These are phyloP conservation scores for Drosophila virilis DNA, from an alignment of 1,140 invertebrate species.

Conservation along the genomic window DNA sequence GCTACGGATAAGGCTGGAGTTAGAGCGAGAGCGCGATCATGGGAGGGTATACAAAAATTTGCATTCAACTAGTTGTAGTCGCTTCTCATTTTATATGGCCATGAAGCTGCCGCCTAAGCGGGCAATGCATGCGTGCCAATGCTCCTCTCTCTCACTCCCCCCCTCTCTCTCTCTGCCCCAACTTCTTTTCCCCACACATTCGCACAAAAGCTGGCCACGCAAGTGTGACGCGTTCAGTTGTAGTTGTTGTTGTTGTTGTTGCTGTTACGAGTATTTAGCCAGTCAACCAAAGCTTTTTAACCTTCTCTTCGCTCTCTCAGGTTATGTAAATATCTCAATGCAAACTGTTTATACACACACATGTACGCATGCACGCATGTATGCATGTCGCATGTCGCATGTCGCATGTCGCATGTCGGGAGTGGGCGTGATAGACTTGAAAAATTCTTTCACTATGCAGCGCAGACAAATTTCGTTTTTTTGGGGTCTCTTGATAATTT, in stretches of 20 bases:
- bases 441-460: constrained; percentile 54
- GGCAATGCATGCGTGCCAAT: constrained; percentile 38
- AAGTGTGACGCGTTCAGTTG: constrained; percentile 66
- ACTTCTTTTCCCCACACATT: constrained; percentile 25
- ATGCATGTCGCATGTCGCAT: constrained; percentile 1
- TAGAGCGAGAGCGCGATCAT: constrained; percentile 12
- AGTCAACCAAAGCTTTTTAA: constrained; percentile 73
- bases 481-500: constrained; percentile 29
- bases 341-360: constrained; percentile 37
- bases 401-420: constrained; percentile 1
- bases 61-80: constrained; percentile 62
- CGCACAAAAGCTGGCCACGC: constrained; percentile 67
- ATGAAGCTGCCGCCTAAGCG: constrained; percentile 55
- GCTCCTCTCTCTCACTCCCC: background rate
- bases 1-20: background rate
- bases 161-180: constrained; percentile 1
- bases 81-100: constrained; percentile 39
- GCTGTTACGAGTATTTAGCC: constrained; percentile 45
- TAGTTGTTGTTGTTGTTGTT: constrained; percentile 29
- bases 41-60: constrained; percentile 60
- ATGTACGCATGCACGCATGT: background rate
- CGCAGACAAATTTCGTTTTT: constrained; percentile 42
- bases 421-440: constrained; percentile 57
- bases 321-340: constrained; percentile 64
- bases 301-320: constrained; percentile 44